Conservation (phyloP, 2,797 vertebrate genomes). For the Sardinella longiceps region DNA sequence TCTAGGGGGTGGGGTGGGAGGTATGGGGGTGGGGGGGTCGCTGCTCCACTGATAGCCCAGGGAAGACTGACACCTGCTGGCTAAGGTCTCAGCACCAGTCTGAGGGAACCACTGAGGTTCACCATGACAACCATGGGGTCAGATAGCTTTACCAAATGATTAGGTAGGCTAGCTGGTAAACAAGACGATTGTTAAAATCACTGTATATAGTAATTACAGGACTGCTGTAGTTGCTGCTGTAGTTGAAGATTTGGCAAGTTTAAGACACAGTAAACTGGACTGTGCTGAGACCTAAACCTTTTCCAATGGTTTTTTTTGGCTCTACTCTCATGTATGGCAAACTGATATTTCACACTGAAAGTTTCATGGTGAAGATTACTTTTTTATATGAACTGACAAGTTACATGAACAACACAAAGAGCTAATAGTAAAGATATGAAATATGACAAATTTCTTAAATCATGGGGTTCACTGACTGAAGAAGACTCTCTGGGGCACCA, state of each 20-base stretch:
- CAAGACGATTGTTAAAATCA: too few species aligned
- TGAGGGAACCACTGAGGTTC: too few species aligned
- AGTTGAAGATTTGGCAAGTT: too few species aligned
- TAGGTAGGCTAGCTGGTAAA: too few species aligned
- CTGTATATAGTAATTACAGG: too few species aligned
- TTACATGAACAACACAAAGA: not conserved
- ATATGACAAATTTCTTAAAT: too few species aligned
- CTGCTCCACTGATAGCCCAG: constrained; percentile 58
- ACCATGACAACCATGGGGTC: too few species aligned
- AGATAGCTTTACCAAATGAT: too few species aligned
- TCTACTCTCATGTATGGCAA: not conserved
- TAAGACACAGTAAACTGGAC: too few species aligned
- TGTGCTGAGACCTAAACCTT: too few species aligned
- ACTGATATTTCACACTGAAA: too few species aligned
- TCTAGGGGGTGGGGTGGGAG: constrained; percentile 52
- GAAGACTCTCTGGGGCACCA: not conserved
- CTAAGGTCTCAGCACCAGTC: constrained; percentile 45
- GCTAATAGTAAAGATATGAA: not conserved
- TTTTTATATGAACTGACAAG: not conserved
- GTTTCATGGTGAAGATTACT: not conserved
- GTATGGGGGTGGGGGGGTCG: constrained; percentile 34
- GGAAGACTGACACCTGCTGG: constrained; percentile 80
- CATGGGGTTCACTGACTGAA: not conserved
- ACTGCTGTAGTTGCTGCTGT: too few species aligned
- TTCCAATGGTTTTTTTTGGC: not conserved